Conservation (phyloP, 2,888 invertebrate genomes). For the Morinoia aosen region DNA sequence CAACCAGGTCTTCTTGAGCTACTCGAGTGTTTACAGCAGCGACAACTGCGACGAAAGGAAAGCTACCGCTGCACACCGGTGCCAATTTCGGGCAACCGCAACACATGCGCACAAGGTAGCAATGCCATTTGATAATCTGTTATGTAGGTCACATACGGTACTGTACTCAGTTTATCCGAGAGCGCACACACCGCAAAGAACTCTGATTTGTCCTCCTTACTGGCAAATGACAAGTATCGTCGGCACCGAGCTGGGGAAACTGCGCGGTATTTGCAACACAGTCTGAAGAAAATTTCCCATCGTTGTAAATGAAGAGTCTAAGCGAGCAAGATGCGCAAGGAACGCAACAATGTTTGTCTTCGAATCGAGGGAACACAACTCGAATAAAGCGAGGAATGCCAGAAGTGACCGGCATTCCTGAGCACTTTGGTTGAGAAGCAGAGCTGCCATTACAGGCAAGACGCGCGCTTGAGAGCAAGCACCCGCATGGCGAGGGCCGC, state of each 20-base stretch:
- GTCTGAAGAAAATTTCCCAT: background rate
- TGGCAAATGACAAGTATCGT: background rate
- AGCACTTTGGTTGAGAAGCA: background rate
- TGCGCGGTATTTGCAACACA: background rate
- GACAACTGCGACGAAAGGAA: background rate
- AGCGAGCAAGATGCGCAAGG: background rate
- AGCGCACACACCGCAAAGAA: background rate
- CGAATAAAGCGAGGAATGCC: background rate
- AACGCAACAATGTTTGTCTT: background rate
- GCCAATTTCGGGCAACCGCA: conserved; percentile 2
- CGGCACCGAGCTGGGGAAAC: background rate
- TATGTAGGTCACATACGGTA: background rate
- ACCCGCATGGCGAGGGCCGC: background rate
- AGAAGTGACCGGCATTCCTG: conserved; percentile 10
- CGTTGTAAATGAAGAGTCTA: background rate
- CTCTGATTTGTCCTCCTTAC: background rate
- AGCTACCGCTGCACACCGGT: background rate
- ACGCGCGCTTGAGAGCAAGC: background rate
- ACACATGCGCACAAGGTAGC: background rate
- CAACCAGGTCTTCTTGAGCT: background rate
- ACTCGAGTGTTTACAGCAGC: background rate
- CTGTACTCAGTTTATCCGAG: background rate
- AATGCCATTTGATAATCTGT: background rate
- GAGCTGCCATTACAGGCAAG: background rate
- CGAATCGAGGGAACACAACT: background rate